Base-by-base conservation (phyloP, 2,888 invertebrate genomes). In the Quadroppia sp. region DNA sequence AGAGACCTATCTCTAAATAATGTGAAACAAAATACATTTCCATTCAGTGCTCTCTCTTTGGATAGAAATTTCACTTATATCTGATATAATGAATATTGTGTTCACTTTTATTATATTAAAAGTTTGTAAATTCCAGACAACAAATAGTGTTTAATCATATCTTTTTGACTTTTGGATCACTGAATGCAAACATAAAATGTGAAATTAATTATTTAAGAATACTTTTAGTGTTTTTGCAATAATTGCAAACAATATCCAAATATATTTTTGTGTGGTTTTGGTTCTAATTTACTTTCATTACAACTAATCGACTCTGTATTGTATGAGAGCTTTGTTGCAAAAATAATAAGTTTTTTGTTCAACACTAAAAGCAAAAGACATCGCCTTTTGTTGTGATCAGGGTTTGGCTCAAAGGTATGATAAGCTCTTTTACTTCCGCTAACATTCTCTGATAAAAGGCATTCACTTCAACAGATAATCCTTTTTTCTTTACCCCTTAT, bases 361-460 rank as follows among this genome's bases (percentile, higher is more conserved):
- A 3, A 23, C 7, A 1, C 15, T 7, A 2, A 53, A 53, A 53
- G 53, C 20, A 7, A 17, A 42, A 69, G 23, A 69, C 69, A 42
- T 42, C 69, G 45, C 9, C 42, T 45, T 40, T 61, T 59, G 23
- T 69, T 2, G 42, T 69, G 42, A 25, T 69, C 42, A 69, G 36
- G 15, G 45, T 69, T 42, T 42, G 69, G 42, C 45, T 69, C 23
- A 25, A 45, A 69, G 69, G 69, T 69, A 69, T 69, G 69, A 69
- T 69, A 69, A 69, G 69, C 69, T 69, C 42, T 36, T 36, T 69
- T 64, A 64, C 64, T 64, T 64, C 64, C 42, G 69, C 45, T 69
- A 69, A 69, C 69, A 69, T 40, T 69, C 40, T 25, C 40, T 69
- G 69, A 40, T 64, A 64, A 64, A 64, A 64, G 3, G 53, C 2